These are phyloP conservation scores for Apodemia duryi DNA, from an alignment of 2,888 invertebrate genomes.

Conservation along the genomic window DNA sequence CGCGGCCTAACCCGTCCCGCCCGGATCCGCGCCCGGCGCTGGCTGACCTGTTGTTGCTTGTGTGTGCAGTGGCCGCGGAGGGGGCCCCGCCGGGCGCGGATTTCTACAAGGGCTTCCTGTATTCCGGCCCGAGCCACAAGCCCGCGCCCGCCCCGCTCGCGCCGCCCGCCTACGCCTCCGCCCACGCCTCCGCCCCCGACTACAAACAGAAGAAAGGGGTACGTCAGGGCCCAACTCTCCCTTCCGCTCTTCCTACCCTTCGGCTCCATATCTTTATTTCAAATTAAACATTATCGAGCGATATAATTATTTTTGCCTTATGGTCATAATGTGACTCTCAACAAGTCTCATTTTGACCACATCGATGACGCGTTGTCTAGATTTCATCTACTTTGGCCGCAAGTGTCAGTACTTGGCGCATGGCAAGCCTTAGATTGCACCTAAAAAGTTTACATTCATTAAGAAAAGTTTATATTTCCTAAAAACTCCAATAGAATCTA, in stretches of 20 bases:
- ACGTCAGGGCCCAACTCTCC: constrained; percentile 46
- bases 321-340: too few species aligned
- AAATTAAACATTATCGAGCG: neutral
- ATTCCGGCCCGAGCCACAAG: constrained; percentile 78
- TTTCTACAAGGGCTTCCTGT: constrained; percentile 92
- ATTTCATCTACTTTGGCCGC: too few species aligned
- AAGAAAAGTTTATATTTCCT: too few species aligned
- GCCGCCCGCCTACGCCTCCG: constrained; percentile 43
- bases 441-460: too few species aligned
- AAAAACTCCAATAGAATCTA: too few species aligned
- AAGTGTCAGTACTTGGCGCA: too few species aligned
- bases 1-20: constrained; percentile 37
- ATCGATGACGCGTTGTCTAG: neutral
- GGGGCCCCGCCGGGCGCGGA: constrained; percentile 90
- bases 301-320: neutral
- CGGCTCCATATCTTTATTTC: neutral
- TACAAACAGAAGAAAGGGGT: constrained; percentile 79
- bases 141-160: constrained; percentile 46
- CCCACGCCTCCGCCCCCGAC: constrained; percentile 56
- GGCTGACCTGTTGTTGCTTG: constrained; percentile 63
- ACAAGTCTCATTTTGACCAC: too few species aligned
- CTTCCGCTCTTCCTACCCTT: constrained; percentile 23
- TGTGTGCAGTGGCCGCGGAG: constrained; percentile 88
- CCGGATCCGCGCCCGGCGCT: constrained; percentile 64
- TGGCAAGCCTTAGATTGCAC: too few species aligned